A percentile compares a stretch with the other conserved stretches of the same genome.
These are phyloP conservation scores for Turritopsis rubra DNA, from an alignment of 30 jellyfish, hydroid and myxozoan species.

Conservation along the genomic window DNA sequence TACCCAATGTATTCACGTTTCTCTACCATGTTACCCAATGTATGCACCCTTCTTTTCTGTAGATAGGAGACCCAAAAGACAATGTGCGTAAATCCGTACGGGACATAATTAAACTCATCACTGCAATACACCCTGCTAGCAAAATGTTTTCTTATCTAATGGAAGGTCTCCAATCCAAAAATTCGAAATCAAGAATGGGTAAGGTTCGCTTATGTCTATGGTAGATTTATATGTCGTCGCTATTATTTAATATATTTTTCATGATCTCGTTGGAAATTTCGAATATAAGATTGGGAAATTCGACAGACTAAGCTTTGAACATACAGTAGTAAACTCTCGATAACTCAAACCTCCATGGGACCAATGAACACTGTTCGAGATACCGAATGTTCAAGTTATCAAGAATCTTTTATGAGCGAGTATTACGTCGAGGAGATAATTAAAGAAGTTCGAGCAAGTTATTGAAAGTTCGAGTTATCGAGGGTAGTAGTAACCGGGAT, in stretches of 20 bases:
- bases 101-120: constrained; percentile 44
- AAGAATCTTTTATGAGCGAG: too few species aligned
- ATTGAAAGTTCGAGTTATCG: too few species aligned
- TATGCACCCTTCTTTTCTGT: too few species aligned
- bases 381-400: too few species aligned
- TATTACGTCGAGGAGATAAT: too few species aligned
- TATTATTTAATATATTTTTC: background rate
- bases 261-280: background rate
- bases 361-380: too few species aligned
- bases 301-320: background rate
- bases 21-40: too few species aligned
- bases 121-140: constrained; percentile 74
- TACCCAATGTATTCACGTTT: too few species aligned
- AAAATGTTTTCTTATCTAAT: constrained; percentile 58
- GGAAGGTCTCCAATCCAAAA: constrained; percentile 78
- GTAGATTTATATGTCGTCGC: background rate
- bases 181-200: constrained; percentile 93
- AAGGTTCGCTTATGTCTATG: background rate
- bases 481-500: too few species aligned
- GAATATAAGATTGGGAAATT: background rate
- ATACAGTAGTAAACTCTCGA: too few species aligned
- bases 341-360: too few species aligned
- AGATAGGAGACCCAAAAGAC: constrained; percentile 96
- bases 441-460: too few species aligned
- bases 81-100: constrained; percentile 86